Evolutionary conservation across 2,797 vertebrate genomes (phyloP), one percentile per base, ranked within the genome.

Genomic region (Crocidura indochinensis): DNA sequence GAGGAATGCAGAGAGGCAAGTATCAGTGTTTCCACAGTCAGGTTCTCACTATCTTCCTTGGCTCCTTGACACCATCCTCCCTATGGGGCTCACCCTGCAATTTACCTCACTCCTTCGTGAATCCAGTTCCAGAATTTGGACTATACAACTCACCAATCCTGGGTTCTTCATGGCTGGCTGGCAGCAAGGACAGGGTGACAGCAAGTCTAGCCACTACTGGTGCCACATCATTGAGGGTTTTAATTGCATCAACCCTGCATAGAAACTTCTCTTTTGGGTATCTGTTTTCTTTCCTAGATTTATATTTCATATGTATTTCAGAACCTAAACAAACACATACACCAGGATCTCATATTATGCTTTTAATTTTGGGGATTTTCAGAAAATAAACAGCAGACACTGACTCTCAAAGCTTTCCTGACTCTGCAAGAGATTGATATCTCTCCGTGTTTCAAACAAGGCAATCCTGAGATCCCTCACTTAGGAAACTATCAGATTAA

Each of bases 41-140:
- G 81, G 19, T 29, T 73, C 69, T 1, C 2, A 53, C 47, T 46
- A 80, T 67, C 69, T 92, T 88, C 73, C 56, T 26, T 72, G 90
- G 93, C 69, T 46, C 27, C 46, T 8, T 44, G 78, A 87, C 88
- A 82, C 31, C 64, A 92, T 94, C 92, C 81, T 94, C 94, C 89
- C 87, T 84, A 62, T 81, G 87, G 81, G 64, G 47, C 72, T 87
- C n/a, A 72, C 75, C 62, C 74, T 76, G 62, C 8, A 81, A 51
- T 29, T 90, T 79, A 51, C 68, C 60, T 91, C 49, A 49, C 17
- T 91, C 51, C 65, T 94, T 94, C 73, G 77, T 78, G 86, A 90
- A 81, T 51, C 20, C 12, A n/a, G 73, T 80, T 84, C 74, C 0
- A 0, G 73, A 94, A 69, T 0, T 68, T 76, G n/a, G 46, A 74